phyloP scores from a whole-genome alignment of 2,797 vertebrate species.

The Pipistrellus pygmaeus region DNA sequence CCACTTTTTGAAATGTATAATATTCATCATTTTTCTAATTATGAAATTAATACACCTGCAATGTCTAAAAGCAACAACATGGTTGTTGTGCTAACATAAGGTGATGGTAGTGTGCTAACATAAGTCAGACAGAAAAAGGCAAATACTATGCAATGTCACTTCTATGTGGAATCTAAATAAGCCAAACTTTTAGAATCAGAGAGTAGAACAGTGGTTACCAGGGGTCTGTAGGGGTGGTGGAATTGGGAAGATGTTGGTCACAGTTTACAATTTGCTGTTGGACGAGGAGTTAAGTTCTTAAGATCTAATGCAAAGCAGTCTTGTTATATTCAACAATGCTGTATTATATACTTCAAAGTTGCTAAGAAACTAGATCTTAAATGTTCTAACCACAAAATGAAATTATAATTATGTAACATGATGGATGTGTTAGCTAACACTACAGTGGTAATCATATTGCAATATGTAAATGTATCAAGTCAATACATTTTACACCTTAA shows the following conservation, averaged over 20 bases:
- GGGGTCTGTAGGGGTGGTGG: not conserved
- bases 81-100: not conserved
- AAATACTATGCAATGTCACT: not conserved
- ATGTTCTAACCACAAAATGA: conserved; percentile 4
- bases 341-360: not conserved
- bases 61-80: not conserved
- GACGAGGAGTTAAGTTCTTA: not conserved
- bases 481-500: not conserved
- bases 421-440: not conserved
- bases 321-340: not conserved
- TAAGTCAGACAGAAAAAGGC: not conserved
- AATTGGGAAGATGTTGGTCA: not conserved
- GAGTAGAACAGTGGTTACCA: not conserved
- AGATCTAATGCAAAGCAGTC: not conserved
- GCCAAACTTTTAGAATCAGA: not conserved
- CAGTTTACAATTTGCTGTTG: not conserved
- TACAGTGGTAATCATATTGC: not conserved
- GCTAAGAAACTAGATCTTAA: not conserved
- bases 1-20: not conserved
- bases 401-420: not conserved
- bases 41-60: conserved; percentile 11
- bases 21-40: conserved; percentile 14
- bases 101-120: not conserved
- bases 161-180: not conserved
- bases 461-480: not conserved